Conservation (phyloP, 2,797 vertebrate species). For the Tamandua tetradactyla region DNA sequence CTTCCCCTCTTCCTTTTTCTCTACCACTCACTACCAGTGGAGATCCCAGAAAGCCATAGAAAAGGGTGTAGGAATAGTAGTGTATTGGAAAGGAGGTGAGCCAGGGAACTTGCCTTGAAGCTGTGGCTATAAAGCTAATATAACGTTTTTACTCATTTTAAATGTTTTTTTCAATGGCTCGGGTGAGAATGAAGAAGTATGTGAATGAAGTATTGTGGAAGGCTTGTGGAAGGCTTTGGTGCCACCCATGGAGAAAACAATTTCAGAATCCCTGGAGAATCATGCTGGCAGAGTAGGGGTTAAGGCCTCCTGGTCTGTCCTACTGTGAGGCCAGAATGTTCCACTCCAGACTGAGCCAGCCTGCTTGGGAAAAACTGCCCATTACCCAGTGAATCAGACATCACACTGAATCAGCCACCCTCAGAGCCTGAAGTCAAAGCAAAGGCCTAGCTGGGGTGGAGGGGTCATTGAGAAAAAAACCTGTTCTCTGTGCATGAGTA, state of each 20-base stretch:
- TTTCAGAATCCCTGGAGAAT: not conserved
- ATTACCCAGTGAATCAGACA: constrained; percentile 44
- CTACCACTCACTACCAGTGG: not conserved
- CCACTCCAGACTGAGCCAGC: not conserved
- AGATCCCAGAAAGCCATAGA: not conserved
- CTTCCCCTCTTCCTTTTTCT: not conserved
- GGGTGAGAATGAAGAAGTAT: not conserved
- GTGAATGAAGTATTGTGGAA: too few species aligned
- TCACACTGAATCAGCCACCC: not conserved
- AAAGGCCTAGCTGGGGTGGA: not conserved
- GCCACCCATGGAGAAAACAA: not conserved
- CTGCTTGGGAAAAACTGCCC: constrained; percentile 1
- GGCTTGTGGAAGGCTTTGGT: too few species aligned
- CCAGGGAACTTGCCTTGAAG: not conserved
- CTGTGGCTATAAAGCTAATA: not conserved
- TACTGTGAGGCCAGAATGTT: constrained; percentile 40
- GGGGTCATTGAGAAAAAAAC: not conserved
- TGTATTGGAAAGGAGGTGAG: not conserved
- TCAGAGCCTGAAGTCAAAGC: constrained; percentile 28
- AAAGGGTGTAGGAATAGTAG: not conserved
- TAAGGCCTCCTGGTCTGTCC: not conserved
- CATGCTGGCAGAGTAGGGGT: not conserved
- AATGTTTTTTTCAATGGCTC: not conserved
- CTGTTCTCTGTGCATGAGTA: not conserved
- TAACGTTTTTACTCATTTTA: not conserved